Base-by-base conservation (phyloP, 2,113 vertebrate species). In the Pristiophorus japonicus region DNA sequence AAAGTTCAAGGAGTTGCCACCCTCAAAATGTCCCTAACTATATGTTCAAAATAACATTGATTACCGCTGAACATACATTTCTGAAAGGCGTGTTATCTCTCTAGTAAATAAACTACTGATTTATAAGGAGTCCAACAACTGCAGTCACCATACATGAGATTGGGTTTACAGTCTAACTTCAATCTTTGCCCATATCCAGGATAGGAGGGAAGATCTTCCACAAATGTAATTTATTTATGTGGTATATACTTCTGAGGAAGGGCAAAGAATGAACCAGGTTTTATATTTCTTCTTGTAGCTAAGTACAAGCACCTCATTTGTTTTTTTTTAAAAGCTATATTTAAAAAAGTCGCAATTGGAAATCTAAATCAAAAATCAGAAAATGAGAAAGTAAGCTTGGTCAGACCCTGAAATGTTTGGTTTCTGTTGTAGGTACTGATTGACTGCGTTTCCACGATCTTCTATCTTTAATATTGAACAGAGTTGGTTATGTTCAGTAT, bases 1-100 rank as follows among this genome's bases (percentile, higher is more conserved):
- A 85, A 88, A 59, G 85, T 88, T 88, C 47, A 88, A 88, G 85
- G 47, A 88, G 85, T 59, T 88, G 55, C 22, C 47, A 88, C 30
- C 75, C 38, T 91, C 55, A 27, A 75, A 34, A 87, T 87, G 22
- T 51, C 42, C 47, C 22, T 7, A 51, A 59, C 27, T 88, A 7
- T 34, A 30, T 88, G 30, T 88, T 55, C 24, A 55, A 51, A 88
- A 18, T 63, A n/a, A 62, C 3, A 91, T 62, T 90, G 81, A 85
- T 47, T 47, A 24, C 18, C 20, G 42, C 42, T 47, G 88, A n/a
- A 91, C 16, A 4, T 81, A 38, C 42, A 14, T n/a, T 16, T 42
- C n/a, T 81, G 75, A 38, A 81, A 42, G 75, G 14, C 8, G 75
- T 20, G 30, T 42, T 38, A 38, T 51, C 51, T 51, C 51, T 90